Evolutionary conservation across 2,113 vertebrate species (phyloP), one percentile per base, ranked within the genome.

Genomic region (Pollachius pollachius): DNA sequence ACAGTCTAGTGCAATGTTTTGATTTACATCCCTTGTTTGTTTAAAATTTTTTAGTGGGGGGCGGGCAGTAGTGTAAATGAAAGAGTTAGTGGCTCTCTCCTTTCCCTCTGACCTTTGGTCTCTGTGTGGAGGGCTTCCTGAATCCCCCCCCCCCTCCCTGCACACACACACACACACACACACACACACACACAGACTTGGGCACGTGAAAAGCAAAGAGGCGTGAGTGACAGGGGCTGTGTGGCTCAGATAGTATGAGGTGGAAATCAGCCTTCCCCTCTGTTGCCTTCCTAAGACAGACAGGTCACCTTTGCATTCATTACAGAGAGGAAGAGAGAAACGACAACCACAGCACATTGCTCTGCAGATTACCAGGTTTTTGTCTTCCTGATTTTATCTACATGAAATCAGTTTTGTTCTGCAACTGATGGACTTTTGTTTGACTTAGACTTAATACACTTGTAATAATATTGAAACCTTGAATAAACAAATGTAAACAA

Each of bases 201-300:
- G 68, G 84, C 85, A 79, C 83, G 79, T 81, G 52, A 84, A 83
- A 83, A 81, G 81, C 84, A 67, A 81, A 73, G 56, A 64, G 62
- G 72, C 72, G 78, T 81, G 73, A 69, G 86, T 82, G 84, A 80
- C 81, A 69, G 68, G 67, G 86, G 75, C 85, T 90, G 89, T 63
- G 67, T 78, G 76, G 74, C 72, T 61, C 84, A 89, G 90, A 90
- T 91, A 90, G 90, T 90, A 88, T 68, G 75, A 15, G 84, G 84
- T 92, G 90, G 90, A 92, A 92, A 90, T 87, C 85, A 84, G 77
- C 80, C 87, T 90, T 90, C 84, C 88, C 86, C 75, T 88, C 82
- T 73, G 74, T 79, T 87, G 84, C 84, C 84, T 88, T 86, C 89
- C 89, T 89, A 83, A 68, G 79, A 87, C 83, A 88, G 85, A 90